Evolutionary conservation across 2,797 vertebrate species (phyloP).

Genomic region (Spinus pinus): DNA sequence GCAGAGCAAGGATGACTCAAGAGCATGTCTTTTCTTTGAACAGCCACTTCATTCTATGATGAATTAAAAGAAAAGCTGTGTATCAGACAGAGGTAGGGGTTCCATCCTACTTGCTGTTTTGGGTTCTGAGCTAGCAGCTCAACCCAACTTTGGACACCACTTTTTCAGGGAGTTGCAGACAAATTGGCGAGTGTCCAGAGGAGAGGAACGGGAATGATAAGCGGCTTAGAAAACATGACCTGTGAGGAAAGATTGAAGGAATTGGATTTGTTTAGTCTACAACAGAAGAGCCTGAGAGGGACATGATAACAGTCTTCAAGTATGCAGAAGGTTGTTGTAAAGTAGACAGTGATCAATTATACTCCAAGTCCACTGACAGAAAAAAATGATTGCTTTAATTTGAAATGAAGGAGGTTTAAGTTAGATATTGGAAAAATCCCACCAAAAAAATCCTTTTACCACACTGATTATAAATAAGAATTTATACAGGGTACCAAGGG

Average conservation of each 20-base stretch:
- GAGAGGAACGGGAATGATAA: constrained; percentile 66
- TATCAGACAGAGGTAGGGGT: not conserved
- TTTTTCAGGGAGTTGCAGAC: constrained; percentile 25
- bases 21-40: not conserved
- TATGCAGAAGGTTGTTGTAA: constrained; percentile 63
- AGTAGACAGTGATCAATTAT: constrained; percentile 56
- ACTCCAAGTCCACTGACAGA: not conserved
- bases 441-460: not conserved
- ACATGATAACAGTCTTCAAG: constrained; percentile 64
- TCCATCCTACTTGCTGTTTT: not conserved
- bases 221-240: constrained; percentile 69
- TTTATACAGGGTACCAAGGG: not conserved
- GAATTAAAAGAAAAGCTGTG: not conserved
- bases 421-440: not conserved
- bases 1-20: not conserved
- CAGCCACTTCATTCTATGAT: not conserved
- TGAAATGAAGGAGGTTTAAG: not conserved
- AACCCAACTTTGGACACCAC: not conserved
- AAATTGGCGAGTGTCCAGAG: constrained; percentile 51
- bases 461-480: not conserved
- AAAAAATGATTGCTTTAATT: not conserved
- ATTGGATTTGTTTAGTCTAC: constrained; percentile 73
- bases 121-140: not conserved
- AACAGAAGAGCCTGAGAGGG: constrained; percentile 59
- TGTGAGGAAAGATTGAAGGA: constrained; percentile 69